A percentile compares a stretch with the other conserved stretches of the same genome.
phyloP scores from a whole-genome alignment of 1,140 invertebrate species.

The Aphelenchoides fujianensis region DNA sequence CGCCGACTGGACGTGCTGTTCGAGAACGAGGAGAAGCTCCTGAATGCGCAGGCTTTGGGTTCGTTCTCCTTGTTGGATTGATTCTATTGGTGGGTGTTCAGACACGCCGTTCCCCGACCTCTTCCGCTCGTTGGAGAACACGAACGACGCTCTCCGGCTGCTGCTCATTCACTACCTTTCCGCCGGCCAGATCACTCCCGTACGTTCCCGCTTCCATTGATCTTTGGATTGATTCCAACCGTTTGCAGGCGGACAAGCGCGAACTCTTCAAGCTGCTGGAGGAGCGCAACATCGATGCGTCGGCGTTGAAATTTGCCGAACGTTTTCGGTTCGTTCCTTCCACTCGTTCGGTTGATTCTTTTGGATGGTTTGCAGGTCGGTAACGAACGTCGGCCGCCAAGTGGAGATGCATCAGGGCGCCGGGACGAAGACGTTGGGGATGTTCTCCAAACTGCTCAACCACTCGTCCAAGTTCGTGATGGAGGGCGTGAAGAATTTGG shows the following conservation, averaged over 20 bases:
- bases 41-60: conserved; percentile 67
- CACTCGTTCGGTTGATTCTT: neutral
- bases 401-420: conserved; percentile 72
- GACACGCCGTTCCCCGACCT: conserved; percentile 22
- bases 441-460: conserved; percentile 95
- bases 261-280: conserved; percentile 40
- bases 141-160: conserved; percentile 87
- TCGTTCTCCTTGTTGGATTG: neutral
- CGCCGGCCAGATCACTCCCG: conserved; percentile 71
- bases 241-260: conserved; percentile 29
- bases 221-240: neutral
- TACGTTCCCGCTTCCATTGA: conserved; percentile 15
- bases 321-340: conserved; percentile 23
- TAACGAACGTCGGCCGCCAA: conserved; percentile 73
- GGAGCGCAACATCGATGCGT: conserved; percentile 40
- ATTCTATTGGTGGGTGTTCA: neutral
- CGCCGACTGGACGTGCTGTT: conserved; percentile 89
- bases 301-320: conserved; percentile 56
- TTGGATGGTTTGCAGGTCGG: conserved; percentile 67
- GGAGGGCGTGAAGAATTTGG: conserved; percentile 98
- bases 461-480: conserved; percentile 97
- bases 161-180: conserved; percentile 89
- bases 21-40: conserved; percentile 94
- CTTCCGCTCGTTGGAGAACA: conserved; percentile 62
- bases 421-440: conserved; percentile 89